Evolutionary conservation across 2,888 invertebrate species (phyloP).

Genomic region (Oasisia sp.): DNA sequence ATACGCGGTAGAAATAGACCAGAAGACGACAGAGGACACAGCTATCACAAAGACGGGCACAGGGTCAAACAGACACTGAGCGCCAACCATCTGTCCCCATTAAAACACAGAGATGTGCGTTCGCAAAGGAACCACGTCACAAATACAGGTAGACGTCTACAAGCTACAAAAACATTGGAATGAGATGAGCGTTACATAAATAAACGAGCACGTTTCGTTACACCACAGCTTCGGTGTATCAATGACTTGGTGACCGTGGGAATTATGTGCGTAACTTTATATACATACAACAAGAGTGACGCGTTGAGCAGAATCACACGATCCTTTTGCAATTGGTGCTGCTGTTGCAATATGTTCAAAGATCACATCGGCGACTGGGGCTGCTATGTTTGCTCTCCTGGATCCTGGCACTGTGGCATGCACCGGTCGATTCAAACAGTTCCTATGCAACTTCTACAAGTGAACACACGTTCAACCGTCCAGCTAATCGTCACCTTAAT

Average conservation of each 20-base stretch:
- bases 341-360: not conserved
- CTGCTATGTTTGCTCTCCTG: not conserved
- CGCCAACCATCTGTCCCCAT: not conserved
- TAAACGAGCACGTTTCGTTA: conserved; percentile 1
- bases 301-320: not conserved
- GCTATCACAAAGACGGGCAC: not conserved
- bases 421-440: not conserved
- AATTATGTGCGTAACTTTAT: not conserved
- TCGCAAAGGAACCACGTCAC: not conserved
- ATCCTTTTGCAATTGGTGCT: not conserved
- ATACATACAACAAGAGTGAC: not conserved
- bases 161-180: not conserved
- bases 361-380: not conserved
- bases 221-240: not conserved
- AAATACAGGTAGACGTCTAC: not conserved
- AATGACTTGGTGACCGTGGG: not conserved
- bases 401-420: not conserved
- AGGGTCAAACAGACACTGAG: not conserved
- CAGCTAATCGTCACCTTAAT: not conserved
- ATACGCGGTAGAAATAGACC: not conserved
- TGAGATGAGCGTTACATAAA: not conserved
- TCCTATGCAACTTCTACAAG: not conserved
- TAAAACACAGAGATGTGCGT: not conserved
- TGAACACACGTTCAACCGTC: not conserved
- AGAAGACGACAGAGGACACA: not conserved